These are phyloP conservation scores for Drosophila anceps DNA, from an alignment of 2,888 invertebrate genomes.

Conservation along the genomic window DNA sequence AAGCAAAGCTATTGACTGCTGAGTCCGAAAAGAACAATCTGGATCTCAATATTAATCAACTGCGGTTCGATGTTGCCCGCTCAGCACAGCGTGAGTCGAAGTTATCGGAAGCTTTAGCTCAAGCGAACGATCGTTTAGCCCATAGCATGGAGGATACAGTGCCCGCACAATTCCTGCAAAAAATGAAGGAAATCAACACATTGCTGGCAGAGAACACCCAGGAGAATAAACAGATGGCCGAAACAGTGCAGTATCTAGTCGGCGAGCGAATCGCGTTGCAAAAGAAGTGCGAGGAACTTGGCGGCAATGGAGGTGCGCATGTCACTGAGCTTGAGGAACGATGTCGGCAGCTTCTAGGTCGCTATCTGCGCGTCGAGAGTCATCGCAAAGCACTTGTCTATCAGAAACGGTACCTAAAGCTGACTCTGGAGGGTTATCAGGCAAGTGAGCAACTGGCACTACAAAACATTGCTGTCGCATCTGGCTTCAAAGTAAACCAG, in stretches of 20 bases:
- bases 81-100: conserved; percentile 84
- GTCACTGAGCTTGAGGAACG: conserved; percentile 84
- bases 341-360: conserved; percentile 88
- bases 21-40: conserved; percentile 79
- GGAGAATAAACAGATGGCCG: conserved; percentile 87
- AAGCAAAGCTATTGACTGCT: conserved; percentile 66
- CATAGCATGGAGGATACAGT: conserved; percentile 78
- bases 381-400: conserved; percentile 94
- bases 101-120: conserved; percentile 82
- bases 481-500: conserved; percentile 24
- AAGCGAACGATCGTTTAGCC: conserved; percentile 73
- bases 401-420: conserved; percentile 95
- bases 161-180: conserved; percentile 84
- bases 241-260: conserved; percentile 84
- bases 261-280: conserved; percentile 86
- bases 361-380: conserved; percentile 92
- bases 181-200: conserved; percentile 86
- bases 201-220: conserved; percentile 86
- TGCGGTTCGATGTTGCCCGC: conserved; percentile 84
- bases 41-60: conserved; percentile 76
- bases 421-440: conserved; percentile 87
- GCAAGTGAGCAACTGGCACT: conserved; percentile 83
- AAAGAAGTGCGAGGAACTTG: conserved; percentile 85
- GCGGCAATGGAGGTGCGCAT: conserved; percentile 62
- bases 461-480: conserved; percentile 51